phyloP scores from a whole-genome alignment of 1,140 invertebrate species.

The Philotrypesis tridentata region DNA sequence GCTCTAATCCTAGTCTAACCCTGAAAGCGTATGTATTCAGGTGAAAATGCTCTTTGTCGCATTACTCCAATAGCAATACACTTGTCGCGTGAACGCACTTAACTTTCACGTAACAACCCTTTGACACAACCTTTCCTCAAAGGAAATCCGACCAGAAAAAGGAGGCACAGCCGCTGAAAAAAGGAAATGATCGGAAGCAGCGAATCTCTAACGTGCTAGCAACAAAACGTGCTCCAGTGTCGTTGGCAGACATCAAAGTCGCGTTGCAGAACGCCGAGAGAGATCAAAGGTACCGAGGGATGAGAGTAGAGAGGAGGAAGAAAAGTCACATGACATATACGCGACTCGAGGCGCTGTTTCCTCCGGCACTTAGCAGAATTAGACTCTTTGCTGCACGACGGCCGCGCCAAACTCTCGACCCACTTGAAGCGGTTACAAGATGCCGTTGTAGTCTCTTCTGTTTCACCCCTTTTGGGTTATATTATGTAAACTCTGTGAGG shows the following conservation, averaged over 20 bases:
- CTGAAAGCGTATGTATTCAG: background rate
- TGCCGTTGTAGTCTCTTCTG: background rate
- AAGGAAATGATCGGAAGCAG: background rate
- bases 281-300: background rate
- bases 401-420: slow-evolving; percentile 10
- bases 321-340: background rate
- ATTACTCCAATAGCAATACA: too few relatives aligned
- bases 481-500: background rate
- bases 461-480: background rate
- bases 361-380: slow-evolving; percentile 10
- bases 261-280: background rate
- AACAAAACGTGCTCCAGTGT: background rate
- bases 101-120: too few relatives aligned
- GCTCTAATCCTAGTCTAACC: background rate
- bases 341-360: slow-evolving; percentile 19
- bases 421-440: slow-evolving; percentile 6
- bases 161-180: too few relatives aligned
- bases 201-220: too few relatives aligned
- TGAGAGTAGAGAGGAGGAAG: background rate
- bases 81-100: too few relatives aligned
- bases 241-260: slow-evolving; percentile 16
- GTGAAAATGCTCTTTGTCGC: background rate
- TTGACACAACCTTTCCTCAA: too few relatives aligned
- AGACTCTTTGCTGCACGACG: background rate
- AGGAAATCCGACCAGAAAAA: too few relatives aligned